Evolutionary conservation across 2,113 vertebrate genomes (phyloP).

Genomic region (Noturus placidus): DNA sequence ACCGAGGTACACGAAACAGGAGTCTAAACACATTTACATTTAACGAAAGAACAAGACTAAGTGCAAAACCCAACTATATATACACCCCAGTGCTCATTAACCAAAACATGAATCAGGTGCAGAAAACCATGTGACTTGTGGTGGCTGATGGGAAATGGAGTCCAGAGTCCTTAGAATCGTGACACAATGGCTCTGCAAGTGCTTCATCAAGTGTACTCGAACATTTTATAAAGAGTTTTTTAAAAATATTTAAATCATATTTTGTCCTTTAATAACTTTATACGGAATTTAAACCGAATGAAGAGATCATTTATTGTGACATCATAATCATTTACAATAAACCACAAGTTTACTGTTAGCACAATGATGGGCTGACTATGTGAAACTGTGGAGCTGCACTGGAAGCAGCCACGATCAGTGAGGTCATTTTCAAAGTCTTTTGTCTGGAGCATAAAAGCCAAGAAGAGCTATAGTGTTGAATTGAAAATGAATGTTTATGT

Average conservation of each 20-base stretch:
- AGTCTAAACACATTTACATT: no score
- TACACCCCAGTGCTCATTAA: no score
- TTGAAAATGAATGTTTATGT: slow-evolving; percentile 61
- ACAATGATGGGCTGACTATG: slow-evolving; percentile 53
- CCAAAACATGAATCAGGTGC: no score
- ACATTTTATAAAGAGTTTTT: not conserved
- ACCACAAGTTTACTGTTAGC: slow-evolving; percentile 31
- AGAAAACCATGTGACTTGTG: no score
- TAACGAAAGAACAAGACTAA: no score
- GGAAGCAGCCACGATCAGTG: slow-evolving; percentile 49
- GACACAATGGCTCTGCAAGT: not conserved
- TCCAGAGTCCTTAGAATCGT: no score
- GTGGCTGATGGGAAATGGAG: no score
- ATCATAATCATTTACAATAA: not conserved
- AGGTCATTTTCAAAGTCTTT: slow-evolving; percentile 61
- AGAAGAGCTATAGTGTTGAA: slow-evolving; percentile 57
- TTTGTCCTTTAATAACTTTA: not conserved
- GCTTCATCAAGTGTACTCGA: not conserved
- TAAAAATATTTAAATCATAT: not conserved
- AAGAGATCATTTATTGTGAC: not conserved
- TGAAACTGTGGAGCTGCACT: slow-evolving; percentile 52
- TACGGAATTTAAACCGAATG: not conserved
- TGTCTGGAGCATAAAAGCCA: slow-evolving; percentile 59
- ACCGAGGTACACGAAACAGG: no score
- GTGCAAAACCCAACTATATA: no score